Evolutionary conservation across 2,113 vertebrate species (phyloP).

Genomic region (Gobio gobio): DNA sequence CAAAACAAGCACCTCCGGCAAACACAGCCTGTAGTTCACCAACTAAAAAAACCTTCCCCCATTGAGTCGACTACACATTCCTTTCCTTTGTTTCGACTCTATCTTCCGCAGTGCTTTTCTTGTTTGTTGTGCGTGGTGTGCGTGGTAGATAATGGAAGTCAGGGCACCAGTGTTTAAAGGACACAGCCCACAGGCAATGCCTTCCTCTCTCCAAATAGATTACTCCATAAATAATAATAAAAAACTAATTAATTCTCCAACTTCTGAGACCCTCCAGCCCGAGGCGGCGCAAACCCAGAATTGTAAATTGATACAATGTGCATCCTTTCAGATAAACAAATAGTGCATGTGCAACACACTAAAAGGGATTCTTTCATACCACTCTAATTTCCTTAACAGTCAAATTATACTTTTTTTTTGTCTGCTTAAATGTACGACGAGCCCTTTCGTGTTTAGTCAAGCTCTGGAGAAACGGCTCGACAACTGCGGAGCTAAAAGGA

Average conservation of each 20-base stretch:
- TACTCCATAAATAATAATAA: conserved; percentile 85
- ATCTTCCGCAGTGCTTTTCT: conserved; percentile 47
- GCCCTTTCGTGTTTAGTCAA: conserved; percentile 68
- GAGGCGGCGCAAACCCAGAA: conserved; percentile 83
- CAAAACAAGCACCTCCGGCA: conserved; percentile 40
- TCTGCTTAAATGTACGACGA: conserved; percentile 70
- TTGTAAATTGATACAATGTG: conserved; percentile 93
- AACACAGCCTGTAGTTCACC: conserved; percentile 18
- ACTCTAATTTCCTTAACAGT: conserved; percentile 72
- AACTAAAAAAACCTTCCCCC: not conserved
- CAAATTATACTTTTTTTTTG: conserved; percentile 74
- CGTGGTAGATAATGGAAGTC: conserved; percentile 78
- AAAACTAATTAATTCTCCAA: conserved; percentile 99
- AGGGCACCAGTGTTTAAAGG: conserved; percentile 80
- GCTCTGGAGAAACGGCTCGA: conserved; percentile 60
- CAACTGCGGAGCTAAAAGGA: conserved; percentile 52
- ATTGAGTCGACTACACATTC: conserved; percentile 30
- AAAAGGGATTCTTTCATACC: conserved; percentile 75
- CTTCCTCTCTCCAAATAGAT: conserved; percentile 73
- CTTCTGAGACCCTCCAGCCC: conserved; percentile 89
- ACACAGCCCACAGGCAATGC: conserved; percentile 76
- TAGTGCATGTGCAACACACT: conserved; percentile 75
- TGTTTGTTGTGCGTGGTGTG: conserved; percentile 78
- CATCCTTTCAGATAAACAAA: conserved; percentile 98
- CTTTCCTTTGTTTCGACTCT: conserved; percentile 13